phyloP scores from a whole-genome alignment of 2,797 vertebrate species.

The Spea hammondii region DNA sequence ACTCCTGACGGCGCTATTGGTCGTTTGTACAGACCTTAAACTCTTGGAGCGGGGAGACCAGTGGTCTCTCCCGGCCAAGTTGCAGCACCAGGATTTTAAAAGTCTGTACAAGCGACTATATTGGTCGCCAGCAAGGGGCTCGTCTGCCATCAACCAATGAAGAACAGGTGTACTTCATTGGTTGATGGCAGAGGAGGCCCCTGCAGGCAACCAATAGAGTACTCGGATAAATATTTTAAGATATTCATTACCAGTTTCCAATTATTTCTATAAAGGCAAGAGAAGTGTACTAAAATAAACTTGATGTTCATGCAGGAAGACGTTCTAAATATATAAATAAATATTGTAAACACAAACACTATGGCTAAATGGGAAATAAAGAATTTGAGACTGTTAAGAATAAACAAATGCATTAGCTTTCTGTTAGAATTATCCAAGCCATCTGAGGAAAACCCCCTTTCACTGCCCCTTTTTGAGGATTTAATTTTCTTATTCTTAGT shows the following conservation, averaged over 20 bases:
- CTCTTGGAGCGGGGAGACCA: too few relatives aligned
- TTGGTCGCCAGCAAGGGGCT: too few relatives aligned
- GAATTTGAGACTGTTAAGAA: conserved; percentile 22
- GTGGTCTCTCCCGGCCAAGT: too few relatives aligned
- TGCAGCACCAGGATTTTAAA: too few relatives aligned
- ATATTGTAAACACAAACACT: conserved; percentile 35
- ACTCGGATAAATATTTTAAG: conserved; percentile 12
- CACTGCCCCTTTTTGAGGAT: background rate
- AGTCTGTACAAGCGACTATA: too few relatives aligned
- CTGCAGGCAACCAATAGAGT: too few relatives aligned
- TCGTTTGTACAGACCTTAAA: too few relatives aligned
- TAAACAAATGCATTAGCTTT: background rate
- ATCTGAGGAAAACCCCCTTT: conserved; percentile 7
- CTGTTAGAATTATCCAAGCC: conserved; percentile 10
- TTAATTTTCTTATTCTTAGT: background rate
- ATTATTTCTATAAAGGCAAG: conserved; percentile 9
- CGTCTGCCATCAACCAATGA: too few relatives aligned
- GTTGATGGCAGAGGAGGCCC: too few relatives aligned
- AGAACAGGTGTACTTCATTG: too few relatives aligned
- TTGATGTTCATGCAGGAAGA: conserved; percentile 27
- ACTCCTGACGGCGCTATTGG: too few relatives aligned
- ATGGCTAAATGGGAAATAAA: conserved; percentile 17
- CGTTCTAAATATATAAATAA: conserved; percentile 24
- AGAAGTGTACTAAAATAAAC: conserved; percentile 15
- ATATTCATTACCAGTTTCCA: conserved; percentile 31